Percentiles rank a stretch among this genome's conserved stretches.
phyloP scores from a whole-genome alignment of 2,113 vertebrate species.

The Elephas maximus region DNA sequence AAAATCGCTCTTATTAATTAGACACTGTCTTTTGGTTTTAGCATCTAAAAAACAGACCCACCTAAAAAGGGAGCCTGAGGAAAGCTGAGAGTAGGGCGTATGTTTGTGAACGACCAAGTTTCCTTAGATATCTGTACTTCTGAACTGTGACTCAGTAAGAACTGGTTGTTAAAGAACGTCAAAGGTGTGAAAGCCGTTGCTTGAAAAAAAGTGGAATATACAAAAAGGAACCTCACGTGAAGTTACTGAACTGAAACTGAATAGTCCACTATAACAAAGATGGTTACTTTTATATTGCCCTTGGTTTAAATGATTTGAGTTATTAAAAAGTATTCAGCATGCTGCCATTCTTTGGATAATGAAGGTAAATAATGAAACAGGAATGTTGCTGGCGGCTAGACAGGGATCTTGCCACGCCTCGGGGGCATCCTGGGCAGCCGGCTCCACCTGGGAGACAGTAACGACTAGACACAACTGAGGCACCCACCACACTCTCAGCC shows the following conservation, averaged over 20 bases:
- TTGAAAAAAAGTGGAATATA: slow-evolving; percentile 35
- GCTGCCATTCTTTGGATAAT: neutral
- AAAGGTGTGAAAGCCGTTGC: slow-evolving; percentile 37
- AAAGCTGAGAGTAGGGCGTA: slow-evolving; percentile 9
- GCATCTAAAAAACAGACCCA: neutral
- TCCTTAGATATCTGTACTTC: slow-evolving; percentile 37
- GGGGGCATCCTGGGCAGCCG: neutral
- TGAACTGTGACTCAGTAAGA: slow-evolving; percentile 28
- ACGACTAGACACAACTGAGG: neutral
- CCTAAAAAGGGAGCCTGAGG: neutral
- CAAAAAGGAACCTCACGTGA: neutral
- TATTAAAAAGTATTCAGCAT: slow-evolving; percentile 19
- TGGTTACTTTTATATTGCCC: neutral
- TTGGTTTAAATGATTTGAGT: slow-evolving; percentile 26
- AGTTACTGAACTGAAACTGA: slow-evolving; percentile 53
- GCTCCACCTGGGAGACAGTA: neutral
- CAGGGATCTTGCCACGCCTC: neutral
- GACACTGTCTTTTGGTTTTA: slow-evolving; percentile 28
- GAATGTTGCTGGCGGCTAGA: neutral
- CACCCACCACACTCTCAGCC: neutral
- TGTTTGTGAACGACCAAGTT: slow-evolving; percentile 48
- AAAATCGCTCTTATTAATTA: slow-evolving; percentile 58
- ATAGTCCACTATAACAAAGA: neutral
- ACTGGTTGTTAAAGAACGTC: neutral
- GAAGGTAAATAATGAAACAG: neutral